These are phyloP conservation scores for Erebia epiphron DNA, from an alignment of 2,888 invertebrate species.

Conservation along the genomic window DNA sequence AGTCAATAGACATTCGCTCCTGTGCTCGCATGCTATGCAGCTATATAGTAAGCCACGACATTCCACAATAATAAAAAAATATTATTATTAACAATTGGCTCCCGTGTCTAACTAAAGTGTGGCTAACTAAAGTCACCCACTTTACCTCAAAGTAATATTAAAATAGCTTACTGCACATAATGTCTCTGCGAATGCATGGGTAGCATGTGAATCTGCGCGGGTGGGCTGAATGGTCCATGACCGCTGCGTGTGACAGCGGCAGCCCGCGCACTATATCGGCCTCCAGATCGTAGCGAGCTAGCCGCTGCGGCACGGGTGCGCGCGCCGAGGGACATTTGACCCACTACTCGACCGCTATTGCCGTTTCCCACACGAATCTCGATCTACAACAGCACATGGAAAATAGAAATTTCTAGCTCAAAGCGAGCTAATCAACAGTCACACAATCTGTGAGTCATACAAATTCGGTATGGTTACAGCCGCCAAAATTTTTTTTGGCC, in stretches of 20 bases:
- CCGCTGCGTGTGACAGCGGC: conserved; percentile 95
- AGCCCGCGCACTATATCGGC: conserved; percentile 93
- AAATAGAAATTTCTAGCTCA: neutral
- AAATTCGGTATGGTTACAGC: too few species aligned
- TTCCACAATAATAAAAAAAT: too few species aligned
- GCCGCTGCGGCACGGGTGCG: conserved; percentile 95
- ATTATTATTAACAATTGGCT: too few species aligned
- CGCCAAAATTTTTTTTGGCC: too few species aligned
- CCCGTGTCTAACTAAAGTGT: too few species aligned
- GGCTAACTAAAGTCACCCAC: too few species aligned
- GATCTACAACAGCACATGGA: conserved; percentile 53
- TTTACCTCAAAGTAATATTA: neutral
- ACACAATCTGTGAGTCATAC: neutral
- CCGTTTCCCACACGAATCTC: conserved; percentile 71
- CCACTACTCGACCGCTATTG: conserved; percentile 79
- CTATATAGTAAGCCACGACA: too few species aligned
- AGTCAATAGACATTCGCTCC: too few species aligned
- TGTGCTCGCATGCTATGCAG: too few species aligned
- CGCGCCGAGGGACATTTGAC: conserved; percentile 93
- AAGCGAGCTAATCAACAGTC: too few species aligned
- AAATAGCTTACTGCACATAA: conserved; percentile 71
- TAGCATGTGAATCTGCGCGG: conserved; percentile 88
- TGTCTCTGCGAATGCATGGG: conserved; percentile 80
- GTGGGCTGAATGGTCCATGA: conserved; percentile 92
- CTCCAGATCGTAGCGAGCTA: conserved; percentile 93